These are phyloP conservation scores for Manduca sexta DNA, from an alignment of 1,140 invertebrate genomes.

Conservation along the genomic window DNA sequence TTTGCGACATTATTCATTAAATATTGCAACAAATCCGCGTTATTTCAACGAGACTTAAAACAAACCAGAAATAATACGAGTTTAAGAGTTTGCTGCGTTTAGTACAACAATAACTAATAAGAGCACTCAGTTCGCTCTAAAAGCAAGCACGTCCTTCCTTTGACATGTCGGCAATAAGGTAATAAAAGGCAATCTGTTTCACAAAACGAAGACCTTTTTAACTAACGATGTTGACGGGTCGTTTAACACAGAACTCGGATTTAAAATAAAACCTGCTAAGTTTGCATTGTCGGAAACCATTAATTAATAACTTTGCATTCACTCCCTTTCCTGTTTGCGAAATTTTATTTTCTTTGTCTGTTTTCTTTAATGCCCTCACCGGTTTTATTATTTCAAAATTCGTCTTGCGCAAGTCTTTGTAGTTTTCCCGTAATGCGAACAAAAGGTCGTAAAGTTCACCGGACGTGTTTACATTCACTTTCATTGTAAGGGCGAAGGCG, in stretches of 20 bases:
- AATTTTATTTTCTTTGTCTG: slow-evolving; percentile 15
- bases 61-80: no score
- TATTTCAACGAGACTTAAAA: no score
- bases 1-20: no score
- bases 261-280: slow-evolving; percentile 9
- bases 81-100: no score
- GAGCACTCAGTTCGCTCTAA: no score
- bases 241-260: slow-evolving; percentile 6
- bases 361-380: background rate
- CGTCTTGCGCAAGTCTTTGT: background rate
- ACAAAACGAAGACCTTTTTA: background rate
- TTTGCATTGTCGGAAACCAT: slow-evolving; percentile 9
- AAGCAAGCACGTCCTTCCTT: no score
- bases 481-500: background rate
- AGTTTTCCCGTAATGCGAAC: background rate
- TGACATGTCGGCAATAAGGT: no score
- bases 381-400: slow-evolving; percentile 1
- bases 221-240: slow-evolving; percentile 1
- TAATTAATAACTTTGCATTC: slow-evolving; percentile 16
- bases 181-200: background rate
- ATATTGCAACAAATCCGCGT: no score
- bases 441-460: background rate
- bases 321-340: slow-evolving; percentile 6
- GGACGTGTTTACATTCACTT: background rate
- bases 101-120: no score